Conservation (phyloP, 2,113 vertebrate species). For the Marmota monax region DNA sequence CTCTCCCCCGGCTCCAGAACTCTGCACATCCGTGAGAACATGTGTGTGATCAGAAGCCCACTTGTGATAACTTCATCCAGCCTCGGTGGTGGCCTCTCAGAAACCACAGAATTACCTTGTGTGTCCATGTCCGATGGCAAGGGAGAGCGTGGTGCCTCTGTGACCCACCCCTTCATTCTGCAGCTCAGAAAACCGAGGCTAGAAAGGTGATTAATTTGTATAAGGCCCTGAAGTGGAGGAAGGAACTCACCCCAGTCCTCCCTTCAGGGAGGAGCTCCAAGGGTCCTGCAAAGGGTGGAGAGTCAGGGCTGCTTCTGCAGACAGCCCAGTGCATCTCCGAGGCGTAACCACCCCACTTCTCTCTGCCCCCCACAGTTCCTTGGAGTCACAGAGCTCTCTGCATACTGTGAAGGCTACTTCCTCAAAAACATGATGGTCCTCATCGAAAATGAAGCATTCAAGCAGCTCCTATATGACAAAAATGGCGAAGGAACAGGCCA, state of each 20-base stretch:
- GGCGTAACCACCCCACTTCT: slow-evolving; percentile 58
- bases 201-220: neutral
- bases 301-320: neutral
- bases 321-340: neutral
- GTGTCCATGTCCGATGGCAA: neutral
- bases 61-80: neutral
- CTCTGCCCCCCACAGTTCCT: slow-evolving; percentile 91
- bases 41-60: too few species aligned
- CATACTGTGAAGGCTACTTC: slow-evolving; percentile 98
- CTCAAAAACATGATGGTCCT: slow-evolving; percentile 99
- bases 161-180: neutral
- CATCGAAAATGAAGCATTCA: slow-evolving; percentile 98
- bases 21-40: neutral
- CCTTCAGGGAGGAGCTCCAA: neutral
- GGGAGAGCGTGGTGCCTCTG: neutral
- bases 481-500: slow-evolving; percentile 91
- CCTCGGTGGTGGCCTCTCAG: neutral
- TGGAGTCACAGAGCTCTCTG: slow-evolving; percentile 94
- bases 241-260: neutral
- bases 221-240: neutral
- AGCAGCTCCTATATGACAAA: slow-evolving; percentile 96
- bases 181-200: neutral
- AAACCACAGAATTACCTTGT: neutral
- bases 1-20: too few species aligned
- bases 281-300: neutral